phyloP scores from a whole-genome alignment of 30 jellyfish, hydroid and myxozoan species.

The Pseudorhiza aurosa region DNA sequence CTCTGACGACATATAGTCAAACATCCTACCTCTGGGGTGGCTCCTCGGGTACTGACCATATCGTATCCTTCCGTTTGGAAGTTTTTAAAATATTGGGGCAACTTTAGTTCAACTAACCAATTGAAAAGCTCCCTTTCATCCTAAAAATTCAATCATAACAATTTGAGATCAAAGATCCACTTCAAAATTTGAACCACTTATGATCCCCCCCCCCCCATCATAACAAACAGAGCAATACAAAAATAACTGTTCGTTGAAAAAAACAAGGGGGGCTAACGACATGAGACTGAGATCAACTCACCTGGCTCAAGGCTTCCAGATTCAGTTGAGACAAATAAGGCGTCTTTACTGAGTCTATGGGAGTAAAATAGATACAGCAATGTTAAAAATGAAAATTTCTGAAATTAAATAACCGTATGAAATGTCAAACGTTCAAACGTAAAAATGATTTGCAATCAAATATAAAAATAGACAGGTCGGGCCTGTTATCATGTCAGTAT shows the following conservation, averaged over 20 bases:
- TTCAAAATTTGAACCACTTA: no score
- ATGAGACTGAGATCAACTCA: no score
- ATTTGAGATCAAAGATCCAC: not conserved
- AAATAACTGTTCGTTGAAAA: not conserved
- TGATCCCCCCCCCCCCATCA: no score
- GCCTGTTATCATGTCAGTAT: no score
- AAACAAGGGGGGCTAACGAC: not conserved
- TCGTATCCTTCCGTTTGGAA: conserved; percentile 89
- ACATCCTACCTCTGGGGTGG: conserved; percentile 91
- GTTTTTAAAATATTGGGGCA: conserved; percentile 79
- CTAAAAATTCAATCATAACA: conserved; percentile 14
- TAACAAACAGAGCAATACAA: not conserved
- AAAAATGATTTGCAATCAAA: no score
- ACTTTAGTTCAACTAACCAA: conserved; percentile 87
- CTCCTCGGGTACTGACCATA: conserved; percentile 89
- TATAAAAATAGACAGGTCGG: no score
- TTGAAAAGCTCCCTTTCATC: conserved; percentile 72
- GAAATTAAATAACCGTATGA: no score
- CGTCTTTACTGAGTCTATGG: conserved; percentile 5
- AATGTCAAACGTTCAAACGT: no score
- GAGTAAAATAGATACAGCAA: not conserved
- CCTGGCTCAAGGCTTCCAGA: conserved; percentile 42
- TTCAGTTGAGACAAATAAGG: conserved; percentile 46
- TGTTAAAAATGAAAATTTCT: no score
- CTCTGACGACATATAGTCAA: no score